Conservation (phyloP, 2,888 invertebrate species). For the Spisula solida region DNA sequence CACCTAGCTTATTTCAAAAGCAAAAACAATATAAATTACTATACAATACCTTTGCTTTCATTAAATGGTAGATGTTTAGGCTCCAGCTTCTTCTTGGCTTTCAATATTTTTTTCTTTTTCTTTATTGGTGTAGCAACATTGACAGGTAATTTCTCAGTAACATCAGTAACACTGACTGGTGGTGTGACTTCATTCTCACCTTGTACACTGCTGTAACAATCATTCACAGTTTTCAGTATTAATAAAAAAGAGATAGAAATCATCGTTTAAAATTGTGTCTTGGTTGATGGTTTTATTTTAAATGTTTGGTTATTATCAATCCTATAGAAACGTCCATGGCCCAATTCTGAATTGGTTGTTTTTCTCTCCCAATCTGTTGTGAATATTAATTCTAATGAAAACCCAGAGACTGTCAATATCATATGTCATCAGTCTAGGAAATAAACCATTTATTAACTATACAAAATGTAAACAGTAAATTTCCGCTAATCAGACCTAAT, state of each 20-base stretch:
- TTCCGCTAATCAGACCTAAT: not conserved
- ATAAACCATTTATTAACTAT: not conserved
- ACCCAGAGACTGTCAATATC: too few relatives aligned
- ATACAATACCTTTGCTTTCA: not conserved
- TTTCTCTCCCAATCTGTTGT: too few relatives aligned
- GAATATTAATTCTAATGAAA: too few relatives aligned
- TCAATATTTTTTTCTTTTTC: constrained; percentile 52
- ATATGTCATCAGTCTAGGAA: not conserved
- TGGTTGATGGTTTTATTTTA: too few relatives aligned
- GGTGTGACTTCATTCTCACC: constrained; percentile 74
- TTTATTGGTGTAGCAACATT: constrained; percentile 57
- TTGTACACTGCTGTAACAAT: constrained; percentile 36
- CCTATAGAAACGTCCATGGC: too few relatives aligned
- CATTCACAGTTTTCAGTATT: not conserved
- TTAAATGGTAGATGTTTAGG: constrained; percentile 68
- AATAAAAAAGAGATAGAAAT: too few relatives aligned
- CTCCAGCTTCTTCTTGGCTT: constrained; percentile 58
- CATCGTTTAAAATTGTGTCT: too few relatives aligned
- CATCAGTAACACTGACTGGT: constrained; percentile 67
- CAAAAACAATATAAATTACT: too few relatives aligned
- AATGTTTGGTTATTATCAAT: too few relatives aligned
- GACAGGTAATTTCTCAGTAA: not conserved
- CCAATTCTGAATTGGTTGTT: too few relatives aligned
- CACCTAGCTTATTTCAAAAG: too few relatives aligned
- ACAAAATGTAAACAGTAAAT: not conserved